Evolutionary conservation across 2,797 vertebrate species (phyloP).

Genomic region (Mionectes olivaceus): DNA sequence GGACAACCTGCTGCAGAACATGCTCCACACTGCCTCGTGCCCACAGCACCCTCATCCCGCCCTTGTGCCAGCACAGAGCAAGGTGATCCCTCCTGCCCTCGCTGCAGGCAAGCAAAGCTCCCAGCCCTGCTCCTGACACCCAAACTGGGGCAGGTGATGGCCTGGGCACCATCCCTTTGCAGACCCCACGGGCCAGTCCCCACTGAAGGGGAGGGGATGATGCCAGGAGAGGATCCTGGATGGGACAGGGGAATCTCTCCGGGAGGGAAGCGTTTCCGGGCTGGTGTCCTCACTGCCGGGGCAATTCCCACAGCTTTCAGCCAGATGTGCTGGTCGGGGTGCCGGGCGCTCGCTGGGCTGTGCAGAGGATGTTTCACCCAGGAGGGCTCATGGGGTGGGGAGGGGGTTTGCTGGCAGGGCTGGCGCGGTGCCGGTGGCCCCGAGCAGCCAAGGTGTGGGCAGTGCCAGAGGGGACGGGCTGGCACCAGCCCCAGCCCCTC

Average conservation of each 20-base stretch:
- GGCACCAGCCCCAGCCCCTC: background rate
- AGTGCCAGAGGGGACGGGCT: rapidly evolving
- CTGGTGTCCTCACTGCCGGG: constrained; percentile 51
- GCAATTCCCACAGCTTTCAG: constrained; percentile 62
- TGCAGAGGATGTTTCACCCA: background rate
- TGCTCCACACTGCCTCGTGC: rapidly evolving
- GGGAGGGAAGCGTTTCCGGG: background rate
- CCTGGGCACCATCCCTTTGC: background rate
- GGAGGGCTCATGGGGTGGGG: rapidly evolving
- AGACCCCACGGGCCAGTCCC: background rate
- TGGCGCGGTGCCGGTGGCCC: rapidly evolving
- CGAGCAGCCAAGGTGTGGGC: rapidly evolving
- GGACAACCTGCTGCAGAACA: background rate
- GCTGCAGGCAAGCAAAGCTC: background rate
- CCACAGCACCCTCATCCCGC: background rate
- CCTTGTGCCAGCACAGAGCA: rapidly evolving
- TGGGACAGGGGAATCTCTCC: background rate
- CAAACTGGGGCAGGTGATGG: background rate
- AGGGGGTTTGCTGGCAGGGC: rapidly evolving
- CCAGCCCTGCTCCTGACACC: background rate
- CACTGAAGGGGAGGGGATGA: background rate
- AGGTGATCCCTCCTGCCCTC: background rate
- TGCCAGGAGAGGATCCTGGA: background rate
- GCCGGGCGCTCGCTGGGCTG: rapidly evolving
- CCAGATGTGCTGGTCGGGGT: constrained; percentile 44